A percentile compares a stretch with the other conserved stretches of the same genome.
Conservation (phyloP, 2,888 invertebrate genomes). For the Limnephilus marmoratus region DNA sequence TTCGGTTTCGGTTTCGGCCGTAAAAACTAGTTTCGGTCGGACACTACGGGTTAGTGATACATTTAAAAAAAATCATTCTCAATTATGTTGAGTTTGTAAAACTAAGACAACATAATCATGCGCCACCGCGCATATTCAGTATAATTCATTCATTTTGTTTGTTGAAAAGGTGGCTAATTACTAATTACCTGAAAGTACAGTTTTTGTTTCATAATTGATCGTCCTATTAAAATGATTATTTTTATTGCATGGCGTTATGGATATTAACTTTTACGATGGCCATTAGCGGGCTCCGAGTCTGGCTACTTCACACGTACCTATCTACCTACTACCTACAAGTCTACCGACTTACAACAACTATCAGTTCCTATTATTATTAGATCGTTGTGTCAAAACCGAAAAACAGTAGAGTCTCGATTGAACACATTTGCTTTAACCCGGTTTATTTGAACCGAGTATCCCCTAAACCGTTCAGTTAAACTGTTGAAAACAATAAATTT, state of each 20-base stretch:
- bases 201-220: constrained; percentile 44
- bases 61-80: no score
- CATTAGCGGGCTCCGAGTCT: neutral
- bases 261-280: constrained; percentile 36
- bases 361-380: neutral
- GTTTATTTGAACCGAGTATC: no score
- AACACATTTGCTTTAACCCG: no score
- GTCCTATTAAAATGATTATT: constrained; percentile 33
- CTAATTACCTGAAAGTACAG: constrained; percentile 7
- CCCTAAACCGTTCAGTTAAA: neutral
- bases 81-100: neutral
- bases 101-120: neutral
- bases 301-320: neutral
- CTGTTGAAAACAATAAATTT: no score
- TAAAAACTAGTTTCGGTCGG: no score
- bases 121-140: neutral
- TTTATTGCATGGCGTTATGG: constrained; percentile 32
- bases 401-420: neutral
- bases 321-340: neutral
- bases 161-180: neutral
- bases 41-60: no score
- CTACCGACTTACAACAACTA: neutral
- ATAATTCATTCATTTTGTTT: neutral
- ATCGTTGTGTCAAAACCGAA: neutral
- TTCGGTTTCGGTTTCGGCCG: no score